Base-by-base conservation (phyloP, 2,888 invertebrate genomes). In the Rhagonycha fulva region DNA sequence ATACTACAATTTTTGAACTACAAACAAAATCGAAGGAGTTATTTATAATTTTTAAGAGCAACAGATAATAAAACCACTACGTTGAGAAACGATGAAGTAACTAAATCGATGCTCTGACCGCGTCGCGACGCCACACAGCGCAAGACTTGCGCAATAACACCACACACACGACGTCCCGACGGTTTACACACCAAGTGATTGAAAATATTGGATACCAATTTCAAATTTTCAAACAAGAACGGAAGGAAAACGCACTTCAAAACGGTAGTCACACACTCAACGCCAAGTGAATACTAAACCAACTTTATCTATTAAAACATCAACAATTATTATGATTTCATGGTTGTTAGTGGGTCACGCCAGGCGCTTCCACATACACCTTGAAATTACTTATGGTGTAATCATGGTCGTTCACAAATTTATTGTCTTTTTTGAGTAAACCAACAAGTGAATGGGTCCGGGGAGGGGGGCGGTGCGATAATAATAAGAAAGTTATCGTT, bases 31-130 rank as follows among this genome's bases (percentile, higher is more conserved):
- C 19, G 23, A 24, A 62, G 24, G n/a, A 24, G 26, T 26, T 66
- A 9, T 47, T 67, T 66, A 28, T 70, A 26, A 70, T 77, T 71
- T 73, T 66, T 63, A 70, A 78, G 79, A 82, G 85, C 85, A 85
- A 85, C 86, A 85, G 85, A 83, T 84, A 80, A 71, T 14, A 32
- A 76, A 77, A 78, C 80, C 82, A 79, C 75, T 74, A 74, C 81
- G 80, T 83, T 80, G 80, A 79, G 79, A 79, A 79, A 80, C 79
- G 76, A 61, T 72, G 80, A 66, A 76, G 76, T 74, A 80, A 85
- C 86, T 83, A 85, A 86, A 87, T 87, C 87, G 87, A 87, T 87
- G 85, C 80, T 82, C 81, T 77, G 76, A 80, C 82, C 78, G 76
- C 87, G 85, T 84, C 87, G 85, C 84, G 87, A 85, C 86, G 86